A percentile compares a stretch with the other conserved stretches of the same genome.
These are phyloP conservation scores for Aptenodytes forsteri DNA, from an alignment of 2,113 vertebrate species.

Conservation along the genomic window DNA sequence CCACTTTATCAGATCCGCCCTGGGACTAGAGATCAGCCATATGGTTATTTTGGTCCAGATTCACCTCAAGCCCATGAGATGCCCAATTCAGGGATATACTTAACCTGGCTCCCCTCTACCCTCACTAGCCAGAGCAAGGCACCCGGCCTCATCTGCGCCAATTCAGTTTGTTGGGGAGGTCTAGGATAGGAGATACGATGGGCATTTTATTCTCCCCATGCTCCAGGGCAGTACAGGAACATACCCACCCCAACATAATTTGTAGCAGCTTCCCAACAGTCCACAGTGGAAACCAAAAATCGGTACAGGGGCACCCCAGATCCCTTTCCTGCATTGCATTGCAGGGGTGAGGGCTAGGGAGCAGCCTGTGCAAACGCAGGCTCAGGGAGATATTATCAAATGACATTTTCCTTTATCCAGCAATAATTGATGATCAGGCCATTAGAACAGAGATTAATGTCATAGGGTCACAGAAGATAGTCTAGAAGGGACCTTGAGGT, in stretches of 20 bases:
- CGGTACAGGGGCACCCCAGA: background rate
- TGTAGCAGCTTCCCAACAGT: background rate
- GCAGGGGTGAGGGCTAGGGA: background rate
- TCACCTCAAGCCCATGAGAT: background rate
- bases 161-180: background rate
- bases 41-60: background rate
- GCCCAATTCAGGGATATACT: background rate
- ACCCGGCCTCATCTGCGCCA: fast-evolving
- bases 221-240: background rate
- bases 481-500: background rate
- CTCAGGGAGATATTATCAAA: background rate
- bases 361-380: background rate
- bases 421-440: background rate
- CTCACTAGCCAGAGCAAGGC: background rate
- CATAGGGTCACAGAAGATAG: background rate
- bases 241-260: background rate
- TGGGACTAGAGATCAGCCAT: background rate
- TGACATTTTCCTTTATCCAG: background rate
- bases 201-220: background rate
- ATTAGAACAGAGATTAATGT: conserved; percentile 2
- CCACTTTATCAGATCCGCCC: background rate
- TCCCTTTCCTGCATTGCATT: background rate
- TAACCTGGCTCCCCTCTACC: background rate
- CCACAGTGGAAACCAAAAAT: background rate
- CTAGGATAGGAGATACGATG: too few relatives aligned